A percentile compares a stretch with the other conserved stretches of the same genome.
These are phyloP conservation scores for Palythoa grandis DNA, from an alignment of 92 coral and sea anemone genomes.

Conservation along the genomic window DNA sequence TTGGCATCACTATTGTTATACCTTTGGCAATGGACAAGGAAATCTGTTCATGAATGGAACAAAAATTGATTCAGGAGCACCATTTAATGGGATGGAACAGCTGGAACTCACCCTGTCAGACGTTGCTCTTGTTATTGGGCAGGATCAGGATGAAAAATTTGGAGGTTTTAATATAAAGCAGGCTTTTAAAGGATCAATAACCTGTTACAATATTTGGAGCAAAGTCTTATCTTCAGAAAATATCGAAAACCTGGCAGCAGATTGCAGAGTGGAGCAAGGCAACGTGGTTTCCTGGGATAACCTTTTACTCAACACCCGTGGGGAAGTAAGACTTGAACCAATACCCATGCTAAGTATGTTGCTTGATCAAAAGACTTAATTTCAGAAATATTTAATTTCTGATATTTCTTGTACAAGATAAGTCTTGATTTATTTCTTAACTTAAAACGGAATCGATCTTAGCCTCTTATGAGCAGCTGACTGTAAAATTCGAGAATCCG, in stretches of 20 bases:
- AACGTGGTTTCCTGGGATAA: slow-evolving; percentile 35
- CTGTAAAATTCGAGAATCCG: too few relatives aligned
- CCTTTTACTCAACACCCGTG: not conserved
- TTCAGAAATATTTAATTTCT: too few relatives aligned
- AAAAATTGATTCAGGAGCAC: not conserved
- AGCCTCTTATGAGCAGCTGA: too few relatives aligned
- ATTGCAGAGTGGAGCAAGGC: slow-evolving; percentile 27
- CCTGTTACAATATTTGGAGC: slow-evolving; percentile 34
- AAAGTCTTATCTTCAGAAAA: slow-evolving; percentile 9
- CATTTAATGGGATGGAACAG: too few relatives aligned
- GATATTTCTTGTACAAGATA: too few relatives aligned
- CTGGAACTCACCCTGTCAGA: too few relatives aligned
- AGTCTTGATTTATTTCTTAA: too few relatives aligned
- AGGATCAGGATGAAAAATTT: not conserved
- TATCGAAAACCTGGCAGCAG: not conserved
- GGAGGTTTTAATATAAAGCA: too few relatives aligned
- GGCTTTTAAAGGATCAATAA: not conserved
- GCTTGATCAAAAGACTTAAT: too few relatives aligned
- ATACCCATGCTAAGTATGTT: not conserved
- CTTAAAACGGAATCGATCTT: too few relatives aligned
- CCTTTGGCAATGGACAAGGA: not conserved
- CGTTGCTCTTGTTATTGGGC: slow-evolving; percentile 24
- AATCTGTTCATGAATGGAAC: slow-evolving; percentile 22
- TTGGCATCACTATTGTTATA: slow-evolving; percentile 45
- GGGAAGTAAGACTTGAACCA: slow-evolving; percentile 19